Evolutionary conservation across 2,113 vertebrate species (phyloP).

Genomic region (Polypterus bichir): DNA sequence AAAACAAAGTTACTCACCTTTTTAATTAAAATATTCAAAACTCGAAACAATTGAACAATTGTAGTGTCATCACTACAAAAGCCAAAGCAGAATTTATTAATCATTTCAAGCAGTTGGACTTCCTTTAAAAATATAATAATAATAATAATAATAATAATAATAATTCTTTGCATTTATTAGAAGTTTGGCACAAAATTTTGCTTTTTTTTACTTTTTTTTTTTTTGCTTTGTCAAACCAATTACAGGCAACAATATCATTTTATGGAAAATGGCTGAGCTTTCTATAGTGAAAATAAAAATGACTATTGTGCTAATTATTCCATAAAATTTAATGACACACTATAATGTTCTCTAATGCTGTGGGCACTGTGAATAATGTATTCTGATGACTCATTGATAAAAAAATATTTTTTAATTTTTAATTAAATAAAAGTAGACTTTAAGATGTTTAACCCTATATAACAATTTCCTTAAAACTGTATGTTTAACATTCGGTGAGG

Average conservation of each 20-base stretch:
- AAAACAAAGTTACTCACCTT: background rate
- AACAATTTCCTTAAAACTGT: too few species aligned
- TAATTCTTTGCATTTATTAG: too few species aligned
- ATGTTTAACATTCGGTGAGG: too few species aligned
- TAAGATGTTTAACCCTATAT: too few species aligned
- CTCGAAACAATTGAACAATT: conserved; percentile 28
- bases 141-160: too few species aligned
- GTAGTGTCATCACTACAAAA: conserved; percentile 22
- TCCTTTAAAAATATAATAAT: too few species aligned
- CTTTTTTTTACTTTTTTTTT: conserved; percentile 22
- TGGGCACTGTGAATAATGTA: too few species aligned
- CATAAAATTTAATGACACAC: conserved; percentile 6
- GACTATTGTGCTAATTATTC: conserved; percentile 20
- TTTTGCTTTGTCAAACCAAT: conserved; percentile 37
- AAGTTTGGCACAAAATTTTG: background rate
- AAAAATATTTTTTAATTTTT: too few species aligned
- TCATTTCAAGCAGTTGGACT: conserved; percentile 31
- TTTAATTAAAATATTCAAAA: conserved; percentile 21
- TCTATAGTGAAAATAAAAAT: conserved; percentile 24
- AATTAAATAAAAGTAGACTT: too few species aligned
- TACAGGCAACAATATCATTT: conserved; percentile 45
- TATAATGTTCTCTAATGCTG: too few species aligned
- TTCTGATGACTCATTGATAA: too few species aligned
- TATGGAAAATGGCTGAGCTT: conserved; percentile 22
- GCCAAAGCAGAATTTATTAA: conserved; percentile 36